Conservation (phyloP, 2,888 invertebrate genomes). For the Lottia gigantea region DNA sequence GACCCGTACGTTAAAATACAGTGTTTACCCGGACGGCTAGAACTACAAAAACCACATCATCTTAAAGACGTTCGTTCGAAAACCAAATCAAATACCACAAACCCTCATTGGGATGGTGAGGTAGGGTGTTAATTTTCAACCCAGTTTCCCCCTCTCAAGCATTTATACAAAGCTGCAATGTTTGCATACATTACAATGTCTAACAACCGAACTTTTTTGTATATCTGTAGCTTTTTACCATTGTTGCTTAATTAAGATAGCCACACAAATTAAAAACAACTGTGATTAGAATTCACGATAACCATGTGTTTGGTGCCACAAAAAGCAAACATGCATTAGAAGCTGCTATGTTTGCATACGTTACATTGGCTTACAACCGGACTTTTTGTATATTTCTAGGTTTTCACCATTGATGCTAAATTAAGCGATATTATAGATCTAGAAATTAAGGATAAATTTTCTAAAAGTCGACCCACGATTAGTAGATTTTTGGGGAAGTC, state of each 20-base stretch:
- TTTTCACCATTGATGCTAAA: conserved; percentile 66
- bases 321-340: neutral
- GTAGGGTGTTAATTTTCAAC: conserved; percentile 27
- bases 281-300: no score
- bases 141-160: no score
- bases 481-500: conserved; percentile 69
- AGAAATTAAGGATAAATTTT: conserved; percentile 71
- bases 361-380: no score
- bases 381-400: conserved; percentile 37
- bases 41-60: conserved; percentile 62
- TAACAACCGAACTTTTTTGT: no score
- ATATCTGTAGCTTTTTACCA: no score
- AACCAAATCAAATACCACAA: conserved; percentile 67
- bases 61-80: conserved; percentile 64
- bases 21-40: conserved; percentile 64
- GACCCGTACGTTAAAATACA: conserved; percentile 70
- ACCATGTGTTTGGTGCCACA: no score
- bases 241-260: neutral
- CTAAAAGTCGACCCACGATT: conserved; percentile 69
- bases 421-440: conserved; percentile 69
- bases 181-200: no score
- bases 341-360: neutral
- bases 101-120: conserved; percentile 66
- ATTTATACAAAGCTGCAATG: neutral
- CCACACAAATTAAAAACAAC: no score